These are phyloP conservation scores for Euura saliciscinereae DNA, from an alignment of 1,140 invertebrate species.

Conservation along the genomic window DNA sequence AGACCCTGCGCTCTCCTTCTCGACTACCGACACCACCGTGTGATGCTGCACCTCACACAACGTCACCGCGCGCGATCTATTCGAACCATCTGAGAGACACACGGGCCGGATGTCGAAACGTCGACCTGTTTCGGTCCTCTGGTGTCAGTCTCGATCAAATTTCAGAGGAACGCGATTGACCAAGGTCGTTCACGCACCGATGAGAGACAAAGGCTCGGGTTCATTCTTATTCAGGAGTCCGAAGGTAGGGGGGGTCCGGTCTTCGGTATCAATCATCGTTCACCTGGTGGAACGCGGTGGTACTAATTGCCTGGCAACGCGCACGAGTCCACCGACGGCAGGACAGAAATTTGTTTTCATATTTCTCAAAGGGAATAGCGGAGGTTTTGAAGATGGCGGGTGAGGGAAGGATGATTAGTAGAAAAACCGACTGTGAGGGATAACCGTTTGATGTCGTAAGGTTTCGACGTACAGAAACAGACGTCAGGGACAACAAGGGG, in stretches of 20 bases:
- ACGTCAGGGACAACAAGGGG: conserved; percentile 21
- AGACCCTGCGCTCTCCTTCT: conserved; percentile 23
- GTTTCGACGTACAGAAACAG: conserved; percentile 7
- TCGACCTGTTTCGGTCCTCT: conserved; percentile 47
- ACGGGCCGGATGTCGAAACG: conserved; percentile 11
- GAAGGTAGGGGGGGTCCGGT: not conserved
- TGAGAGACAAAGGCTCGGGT: not conserved
- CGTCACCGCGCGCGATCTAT: conserved; percentile 7
- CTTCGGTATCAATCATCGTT: not conserved
- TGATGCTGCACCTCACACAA: not conserved
- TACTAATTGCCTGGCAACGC: conserved; percentile 4
- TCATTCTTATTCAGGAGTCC: not conserved
- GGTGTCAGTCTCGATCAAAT: conserved; percentile 57
- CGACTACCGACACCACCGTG: no score
- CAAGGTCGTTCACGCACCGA: conserved; percentile 34
- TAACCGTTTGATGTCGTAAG: conserved; percentile 10
- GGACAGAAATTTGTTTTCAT: no score
- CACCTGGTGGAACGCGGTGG: conserved; percentile 1
- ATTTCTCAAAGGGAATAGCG: no score
- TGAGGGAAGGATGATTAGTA: no score
- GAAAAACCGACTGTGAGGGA: not conserved
- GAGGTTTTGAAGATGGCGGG: no score
- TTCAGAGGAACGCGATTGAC: conserved; percentile 49
- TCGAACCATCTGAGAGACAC: conserved; percentile 17
- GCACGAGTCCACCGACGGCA: not conserved